Evolutionary conservation across 1,140 invertebrate genomes (phyloP).

Genomic region (Holotrichia oblita): DNA sequence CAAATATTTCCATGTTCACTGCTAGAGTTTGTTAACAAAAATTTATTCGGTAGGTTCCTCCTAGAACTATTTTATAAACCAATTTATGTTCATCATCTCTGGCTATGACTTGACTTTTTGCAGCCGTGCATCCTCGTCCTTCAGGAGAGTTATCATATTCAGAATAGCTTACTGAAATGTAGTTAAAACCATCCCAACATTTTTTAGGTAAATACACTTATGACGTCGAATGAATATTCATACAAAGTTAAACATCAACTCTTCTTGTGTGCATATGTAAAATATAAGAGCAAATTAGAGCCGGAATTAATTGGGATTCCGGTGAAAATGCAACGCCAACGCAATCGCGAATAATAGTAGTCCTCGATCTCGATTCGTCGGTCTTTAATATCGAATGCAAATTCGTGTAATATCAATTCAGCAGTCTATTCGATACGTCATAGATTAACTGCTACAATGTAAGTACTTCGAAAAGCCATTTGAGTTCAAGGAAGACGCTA

Average conservation of each 20-base stretch:
- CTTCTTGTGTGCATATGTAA: neutral
- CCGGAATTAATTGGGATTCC: constrained; percentile 1
- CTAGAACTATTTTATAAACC: too few species aligned
- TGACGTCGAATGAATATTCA: neutral
- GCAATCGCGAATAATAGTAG: neutral
- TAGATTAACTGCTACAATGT: constrained; percentile 22
- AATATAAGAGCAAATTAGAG: constrained; percentile 7
- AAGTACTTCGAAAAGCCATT: neutral
- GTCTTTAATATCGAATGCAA: constrained; percentile 28
- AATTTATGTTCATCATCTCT: too few species aligned
- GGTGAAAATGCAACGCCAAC: neutral
- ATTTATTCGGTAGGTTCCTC: too few species aligned
- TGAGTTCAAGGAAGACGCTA: neutral
- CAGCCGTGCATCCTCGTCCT: too few species aligned
- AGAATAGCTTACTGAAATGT: too few species aligned
- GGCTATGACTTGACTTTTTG: too few species aligned
- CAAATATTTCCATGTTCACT: too few species aligned
- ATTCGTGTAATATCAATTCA: constrained; percentile 22
- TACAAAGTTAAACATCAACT: neutral
- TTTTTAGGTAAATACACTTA: too few species aligned
- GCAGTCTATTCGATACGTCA: constrained; percentile 20
- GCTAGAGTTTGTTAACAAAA: too few species aligned
- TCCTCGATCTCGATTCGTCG: neutral
- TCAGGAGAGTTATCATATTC: too few species aligned
- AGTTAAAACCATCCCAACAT: too few species aligned